Percentiles rank a stretch among this genome's conserved stretches.
phyloP scores from a whole-genome alignment of 1,140 invertebrate species.

The Chymomyza costata region DNA sequence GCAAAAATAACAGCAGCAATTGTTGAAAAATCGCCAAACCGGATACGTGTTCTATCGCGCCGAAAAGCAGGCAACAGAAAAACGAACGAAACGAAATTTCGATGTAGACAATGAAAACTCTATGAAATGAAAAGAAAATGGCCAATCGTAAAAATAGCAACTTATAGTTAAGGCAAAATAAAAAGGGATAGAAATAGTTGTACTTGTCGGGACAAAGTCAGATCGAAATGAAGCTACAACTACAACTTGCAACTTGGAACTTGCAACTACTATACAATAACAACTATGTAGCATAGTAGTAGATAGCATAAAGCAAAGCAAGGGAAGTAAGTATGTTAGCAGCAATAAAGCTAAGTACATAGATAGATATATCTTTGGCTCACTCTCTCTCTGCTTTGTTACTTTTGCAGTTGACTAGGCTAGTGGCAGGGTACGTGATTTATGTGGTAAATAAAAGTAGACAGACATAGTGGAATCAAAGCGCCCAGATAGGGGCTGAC shows the following conservation, averaged over 20 bases:
- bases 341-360: conserved; percentile 59
- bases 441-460: conserved; percentile 70
- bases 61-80: conserved; percentile 39
- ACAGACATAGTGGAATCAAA: conserved; percentile 57
- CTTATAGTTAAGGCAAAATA: conserved; percentile 57
- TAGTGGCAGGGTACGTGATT: conserved; percentile 50
- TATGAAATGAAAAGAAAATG: conserved; percentile 60
- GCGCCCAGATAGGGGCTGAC: conserved; percentile 37
- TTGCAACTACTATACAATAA: conserved; percentile 11
- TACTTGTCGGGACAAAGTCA: conserved; percentile 13
- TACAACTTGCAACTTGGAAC: conserved; percentile 4
- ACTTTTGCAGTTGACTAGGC: background rate
- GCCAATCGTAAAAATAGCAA: conserved; percentile 66
- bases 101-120: conserved; percentile 47
- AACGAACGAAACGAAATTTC: conserved; percentile 3
- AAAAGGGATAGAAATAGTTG: conserved; percentile 28
- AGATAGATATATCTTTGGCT: conserved; percentile 62
- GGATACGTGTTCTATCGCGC: conserved; percentile 63
- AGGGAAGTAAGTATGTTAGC: conserved; percentile 47
- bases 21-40: conserved; percentile 58
- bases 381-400: too few species aligned
- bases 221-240: conserved; percentile 23
- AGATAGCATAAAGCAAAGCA: conserved; percentile 16
- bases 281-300: conserved; percentile 9
- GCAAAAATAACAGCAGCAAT: conserved; percentile 55